Conservation (phyloP, 2,888 invertebrate species). For the Trissonchulus latispiculum region DNA sequence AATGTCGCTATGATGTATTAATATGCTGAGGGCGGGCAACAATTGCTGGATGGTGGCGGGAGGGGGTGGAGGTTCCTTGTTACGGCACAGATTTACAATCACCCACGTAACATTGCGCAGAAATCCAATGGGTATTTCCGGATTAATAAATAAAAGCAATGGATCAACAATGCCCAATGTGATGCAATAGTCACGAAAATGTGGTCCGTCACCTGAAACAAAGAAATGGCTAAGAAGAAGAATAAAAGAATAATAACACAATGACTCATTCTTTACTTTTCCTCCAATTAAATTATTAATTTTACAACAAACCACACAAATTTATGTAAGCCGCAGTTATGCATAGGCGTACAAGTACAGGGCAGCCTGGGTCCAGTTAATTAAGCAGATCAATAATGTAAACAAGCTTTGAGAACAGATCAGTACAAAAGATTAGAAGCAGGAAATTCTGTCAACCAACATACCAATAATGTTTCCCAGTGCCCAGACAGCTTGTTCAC, state of each 20-base stretch:
- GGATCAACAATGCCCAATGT: constrained; percentile 86
- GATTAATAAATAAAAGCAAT: constrained; percentile 82
- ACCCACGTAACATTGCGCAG: constrained; percentile 98
- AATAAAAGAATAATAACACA: no score
- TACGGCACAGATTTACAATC: constrained; percentile 94
- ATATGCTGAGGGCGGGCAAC: constrained; percentile 78
- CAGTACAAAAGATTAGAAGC: no score
- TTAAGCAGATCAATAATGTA: no score
- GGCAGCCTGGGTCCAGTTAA: no score
- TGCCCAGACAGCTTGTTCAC: constrained; percentile 99
- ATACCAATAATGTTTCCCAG: constrained; percentile 73
- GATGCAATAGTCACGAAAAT: constrained; percentile 86
- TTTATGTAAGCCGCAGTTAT: no score
- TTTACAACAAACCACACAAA: no score
- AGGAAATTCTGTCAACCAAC: no score
- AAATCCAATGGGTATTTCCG: constrained; percentile 87
- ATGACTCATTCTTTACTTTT: no score
- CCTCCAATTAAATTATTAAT: no score
- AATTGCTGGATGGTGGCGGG: constrained; percentile 58
- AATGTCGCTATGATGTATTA: constrained; percentile 87
- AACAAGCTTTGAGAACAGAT: no score
- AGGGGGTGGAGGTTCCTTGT: constrained; percentile 86
- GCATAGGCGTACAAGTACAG: no score
- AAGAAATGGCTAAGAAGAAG: no score
- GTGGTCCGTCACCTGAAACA: constrained; percentile 66